Conservation (phyloP, 2,888 invertebrate species). For the Keiferia lycopersicella region DNA sequence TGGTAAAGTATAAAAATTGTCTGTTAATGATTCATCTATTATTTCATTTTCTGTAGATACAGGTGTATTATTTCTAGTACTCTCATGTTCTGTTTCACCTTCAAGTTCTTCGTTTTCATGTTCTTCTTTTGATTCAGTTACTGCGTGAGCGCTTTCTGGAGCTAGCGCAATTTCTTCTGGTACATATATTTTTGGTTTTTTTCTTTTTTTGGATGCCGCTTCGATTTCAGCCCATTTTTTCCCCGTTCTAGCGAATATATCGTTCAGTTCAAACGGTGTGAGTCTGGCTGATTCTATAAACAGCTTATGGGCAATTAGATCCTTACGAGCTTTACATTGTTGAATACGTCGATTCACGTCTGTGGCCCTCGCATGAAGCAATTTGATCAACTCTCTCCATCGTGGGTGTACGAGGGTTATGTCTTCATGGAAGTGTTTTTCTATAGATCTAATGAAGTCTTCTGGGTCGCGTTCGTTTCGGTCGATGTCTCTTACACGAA, state of each 20-base stretch:
- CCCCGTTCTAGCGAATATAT: conserved; percentile 55
- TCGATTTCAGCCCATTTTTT: conserved; percentile 45
- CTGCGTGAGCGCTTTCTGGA: background rate
- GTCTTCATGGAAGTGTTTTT: no score
- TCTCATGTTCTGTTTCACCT: no score
- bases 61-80: background rate
- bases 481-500: no score
- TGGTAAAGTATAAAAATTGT: background rate
- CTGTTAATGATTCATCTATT: no score
- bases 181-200: background rate
- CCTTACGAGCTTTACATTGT: no score
- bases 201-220: background rate
- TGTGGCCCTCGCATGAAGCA: no score
- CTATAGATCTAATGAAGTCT: no score
- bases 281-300: conserved; percentile 35
- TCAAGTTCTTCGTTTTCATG: background rate
- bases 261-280: conserved; percentile 63
- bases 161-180: background rate
- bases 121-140: background rate
- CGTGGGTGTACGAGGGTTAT: no score
- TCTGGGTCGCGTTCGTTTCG: no score
- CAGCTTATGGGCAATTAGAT: no score
- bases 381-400: no score
- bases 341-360: no score
- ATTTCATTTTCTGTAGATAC: background rate